Evolutionary conservation across 2,797 vertebrate genomes (phyloP), one percentile per base, ranked within the genome.

Genomic region (Myotis findleyi): DNA sequence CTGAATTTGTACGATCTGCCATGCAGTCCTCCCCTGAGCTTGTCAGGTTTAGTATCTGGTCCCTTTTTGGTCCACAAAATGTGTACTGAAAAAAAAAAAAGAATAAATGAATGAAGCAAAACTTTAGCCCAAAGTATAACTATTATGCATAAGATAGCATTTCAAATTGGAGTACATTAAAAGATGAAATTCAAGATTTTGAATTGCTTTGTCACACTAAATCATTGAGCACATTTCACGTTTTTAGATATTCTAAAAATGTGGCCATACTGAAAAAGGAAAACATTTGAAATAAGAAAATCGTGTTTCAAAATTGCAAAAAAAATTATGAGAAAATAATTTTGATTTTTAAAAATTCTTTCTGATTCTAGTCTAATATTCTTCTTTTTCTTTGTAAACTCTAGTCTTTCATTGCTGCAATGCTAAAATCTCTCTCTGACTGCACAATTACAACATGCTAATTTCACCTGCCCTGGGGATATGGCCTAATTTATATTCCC

Each of bases 401-500:
- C 30, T 30, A 69, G 5, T 57, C 25, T 89, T 87, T 71, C 64
- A 55, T 75, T 80, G 20, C 20, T 85, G 38, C 49, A 75, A 38
- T 44, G 36, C 38, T 95, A 77, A 87, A 86, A 71, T 93, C 66
- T 83, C 57, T 10, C 51, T 92, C 59, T 85, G 44, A 57, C 27
- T 91, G 69, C 47, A 75, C 36, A 71, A 73, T 93, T 59, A 89
- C 59, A 79, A 36, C 59, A 75, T 85, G 86, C 71, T 93, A 93
- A 94, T 91, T 95, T 95, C 62, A 66, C 66, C 33, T 95, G 38
- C 94, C 86, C 83, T 73, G 30, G 49, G 76, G 72, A 92, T 83
- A 81, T 62, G 89, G 44, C 44, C 93, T 91, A 73, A 93, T 96
- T 96, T 95, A 44, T 80, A 89, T 57, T 87, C 25, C 59, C 68